These are phyloP conservation scores for Tringa solitaria DNA, from an alignment of 2,113 vertebrate genomes.

Conservation along the genomic window DNA sequence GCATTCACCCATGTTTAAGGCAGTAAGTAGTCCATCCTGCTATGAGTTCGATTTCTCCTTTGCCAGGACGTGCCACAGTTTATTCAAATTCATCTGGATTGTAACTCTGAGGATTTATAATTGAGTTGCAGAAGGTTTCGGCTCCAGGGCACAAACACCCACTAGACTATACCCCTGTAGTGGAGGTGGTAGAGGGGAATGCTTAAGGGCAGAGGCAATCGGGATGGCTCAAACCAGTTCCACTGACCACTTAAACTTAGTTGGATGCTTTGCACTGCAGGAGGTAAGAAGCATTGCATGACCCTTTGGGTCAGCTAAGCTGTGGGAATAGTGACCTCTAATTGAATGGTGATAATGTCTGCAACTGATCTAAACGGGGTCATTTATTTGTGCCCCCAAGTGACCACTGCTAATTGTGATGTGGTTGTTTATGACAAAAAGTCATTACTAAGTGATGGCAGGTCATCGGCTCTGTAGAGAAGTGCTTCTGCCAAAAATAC, in stretches of 20 bases:
- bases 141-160: neutral
- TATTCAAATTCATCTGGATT: neutral
- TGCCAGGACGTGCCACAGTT: neutral
- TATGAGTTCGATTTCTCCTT: neutral
- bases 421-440: neutral
- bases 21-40: neutral
- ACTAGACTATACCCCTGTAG: accelerated
- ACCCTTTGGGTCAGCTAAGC: neutral
- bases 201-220: neutral
- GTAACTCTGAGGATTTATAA: neutral
- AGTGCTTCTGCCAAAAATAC: neutral
- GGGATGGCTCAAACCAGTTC: neutral
- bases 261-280: neutral
- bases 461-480: neutral
- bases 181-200: neutral
- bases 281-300: neutral
- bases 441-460: neutral
- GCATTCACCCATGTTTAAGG: conserved; percentile 49
- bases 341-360: neutral
- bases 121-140: neutral
- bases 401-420: neutral
- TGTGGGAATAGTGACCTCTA: neutral
- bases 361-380: neutral
- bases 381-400: neutral
- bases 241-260: neutral